Evolutionary conservation across 2,113 vertebrate species (phyloP), one percentile per base, ranked within the genome.

Genomic region (Nycticryphes semicollaris): DNA sequence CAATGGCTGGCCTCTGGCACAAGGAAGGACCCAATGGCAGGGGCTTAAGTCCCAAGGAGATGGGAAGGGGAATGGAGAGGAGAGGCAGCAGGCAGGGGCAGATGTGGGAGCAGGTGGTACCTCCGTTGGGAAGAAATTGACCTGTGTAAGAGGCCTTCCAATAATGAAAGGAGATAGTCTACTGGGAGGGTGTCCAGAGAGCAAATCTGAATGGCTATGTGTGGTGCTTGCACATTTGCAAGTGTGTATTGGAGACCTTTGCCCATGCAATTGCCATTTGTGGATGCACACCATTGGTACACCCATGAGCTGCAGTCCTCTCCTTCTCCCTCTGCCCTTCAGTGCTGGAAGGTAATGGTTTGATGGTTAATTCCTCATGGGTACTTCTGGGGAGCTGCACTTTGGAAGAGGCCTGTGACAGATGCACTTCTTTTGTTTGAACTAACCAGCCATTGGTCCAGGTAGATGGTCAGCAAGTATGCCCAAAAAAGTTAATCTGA

Each of bases 341-440:
- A 0, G 0, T 25, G 12, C 12, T 63, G 7, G 9, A 41, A 62
- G 10, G 22, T 43, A 33, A 33, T 0, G 1, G 8, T 50, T 59
- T 82, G 50, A 11, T 15, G 24, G 20, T 79, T 53, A 75, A 89
- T 56, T 92, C 12, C 16, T 70, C 14, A 22, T 15, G 3, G 2
- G 0, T 41, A 21, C 28, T 64, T 67, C 47, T 67, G 47, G 37
- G 15, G 47, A 70, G 7, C 5, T 33, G 22, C 69, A 8, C 35
- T 80, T 90, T 47, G 23, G 30, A 84, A 92, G 59, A 79, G 85
- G 37, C 14, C 25, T 86, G 47, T 30, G 63, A 66, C 2, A 41
- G 28, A 66, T 14, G 27, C 27, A 21, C 62, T 64, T 17, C 25
- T 64, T 27, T 27, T 66, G 39, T 66, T 43, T 31, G 60, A 39